Base-by-base conservation (phyloP, 1,140 invertebrate species). In the Mesaphorura yosii region DNA sequence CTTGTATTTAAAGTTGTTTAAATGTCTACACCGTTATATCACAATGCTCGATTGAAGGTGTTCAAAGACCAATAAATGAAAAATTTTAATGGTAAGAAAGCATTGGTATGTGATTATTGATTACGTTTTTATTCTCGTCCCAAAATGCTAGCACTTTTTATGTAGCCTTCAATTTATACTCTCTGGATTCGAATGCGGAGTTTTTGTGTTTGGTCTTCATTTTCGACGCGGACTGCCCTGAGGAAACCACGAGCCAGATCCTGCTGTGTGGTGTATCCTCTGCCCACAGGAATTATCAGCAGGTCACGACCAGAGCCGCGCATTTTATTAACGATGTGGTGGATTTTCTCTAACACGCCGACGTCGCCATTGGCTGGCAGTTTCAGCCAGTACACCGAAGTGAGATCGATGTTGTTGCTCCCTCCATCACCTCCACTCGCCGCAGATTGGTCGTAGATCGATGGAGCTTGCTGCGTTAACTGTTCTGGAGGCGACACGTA, bases 271-370 rank as follows among this genome's bases (percentile, higher is more conserved):
- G 17, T 42, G 27, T 14, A 51, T 4, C 29, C 37, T 27, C 15
- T 40, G 22, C 10, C 7, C 6, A 51, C 37, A n/a, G 49, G 49
- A 14, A 51, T 51, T 15, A 51, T 15, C 14, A 51, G 39, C 2
- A 42, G 25, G 23, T 51, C 49, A 22, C 34, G 14, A 17, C 49
- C 49, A 41, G 10, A 20, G 3, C 44, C 22, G 19, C 39, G 3
- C n/a, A 51, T 26, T 17, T 23, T 27, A 27, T 19, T 42, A 14
- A 51, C 4, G 15, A 51, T 40, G 22, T 17, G 12, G 26, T 39
- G 19, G 40, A 39, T 15, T 23, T 25, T 38, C 23, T 50, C 34
- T 4, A 28, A 31, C 5, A 23, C 10, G 5, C 4, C 5, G 7
- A 23, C 34, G 10, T 39, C 31, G 6, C 40, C 10, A 5, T 38